Evolutionary conservation across 2,888 invertebrate species (phyloP), one percentile per base, ranked within the genome.

Genomic region (Pteria penguin): DNA sequence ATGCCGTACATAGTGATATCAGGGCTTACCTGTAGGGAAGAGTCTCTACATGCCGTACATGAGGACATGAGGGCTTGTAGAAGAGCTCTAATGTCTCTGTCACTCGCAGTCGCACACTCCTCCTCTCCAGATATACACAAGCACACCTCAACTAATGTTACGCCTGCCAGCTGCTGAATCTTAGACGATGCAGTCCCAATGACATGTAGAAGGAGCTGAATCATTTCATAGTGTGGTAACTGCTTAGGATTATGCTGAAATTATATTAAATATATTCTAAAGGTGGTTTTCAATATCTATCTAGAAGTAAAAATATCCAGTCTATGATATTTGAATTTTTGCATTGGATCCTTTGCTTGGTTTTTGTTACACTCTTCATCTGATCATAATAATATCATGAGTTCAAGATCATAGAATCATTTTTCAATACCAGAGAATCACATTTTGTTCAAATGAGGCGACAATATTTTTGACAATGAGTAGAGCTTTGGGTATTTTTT

Each of bases 121-220:
- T 93, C 92, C 2, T 93, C 94, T 0, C 96, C 96, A 78, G 95
- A 95, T 62, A 95, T 95, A 81, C 96, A 95, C 60, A 93, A 93
- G 2, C 96, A 96, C 4, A 96, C 95, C 88, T 96, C 96, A 76
- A 97, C 92, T 71, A 98, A 93, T n/a, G 96, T 96, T 36, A 95
- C 94, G 27, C 95, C 95, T 45, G 96, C 96, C 87, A 95, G 95
- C 5, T 96, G 95, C 91, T 97, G 96, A 24, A 90, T 63, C 18
- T 84, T 84, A 5, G 85, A 81, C 3, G 80, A 72, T 11, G 84
- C 84, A 4, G 86, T 84, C 8, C 86, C 85, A 22, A 91, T 86
- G 22, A 90, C 82, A 24, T 86, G 72, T 75, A 97, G 94, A 54
- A 98, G 93, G 70, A 97, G 93, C 89, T 97, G 95, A 94, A 98